Evolutionary conservation across 2,888 invertebrate species (phyloP).

Genomic region (Margaritifera margaritifera): DNA sequence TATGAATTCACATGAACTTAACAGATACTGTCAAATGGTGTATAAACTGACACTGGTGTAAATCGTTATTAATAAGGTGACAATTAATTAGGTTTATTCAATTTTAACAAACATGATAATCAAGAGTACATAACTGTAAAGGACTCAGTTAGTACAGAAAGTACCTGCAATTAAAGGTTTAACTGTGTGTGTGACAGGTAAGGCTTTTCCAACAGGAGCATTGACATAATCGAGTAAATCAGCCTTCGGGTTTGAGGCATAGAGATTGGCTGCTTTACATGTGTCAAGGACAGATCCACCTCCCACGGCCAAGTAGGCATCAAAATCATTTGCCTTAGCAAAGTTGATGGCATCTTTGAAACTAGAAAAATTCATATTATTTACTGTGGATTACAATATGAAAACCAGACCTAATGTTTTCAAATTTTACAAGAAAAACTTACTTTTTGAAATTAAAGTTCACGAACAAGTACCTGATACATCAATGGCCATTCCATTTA

Average conservation of each 20-base stretch:
- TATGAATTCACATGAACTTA: too few species aligned
- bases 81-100: too few species aligned
- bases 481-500: not conserved
- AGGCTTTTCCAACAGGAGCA: slow-evolving; percentile 87
- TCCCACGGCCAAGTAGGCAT: slow-evolving; percentile 88
- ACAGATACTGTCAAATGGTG: too few species aligned
- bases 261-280: slow-evolving; percentile 91
- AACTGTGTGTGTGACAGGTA: slow-evolving; percentile 81
- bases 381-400: too few species aligned
- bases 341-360: slow-evolving; percentile 84
- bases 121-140: too few species aligned
- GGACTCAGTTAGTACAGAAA: not conserved
- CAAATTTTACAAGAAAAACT: too few species aligned
- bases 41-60: too few species aligned
- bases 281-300: slow-evolving; percentile 95
- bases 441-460: too few species aligned
- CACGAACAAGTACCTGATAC: too few species aligned
- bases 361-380: slow-evolving; percentile 73
- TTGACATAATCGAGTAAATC: slow-evolving; percentile 91
- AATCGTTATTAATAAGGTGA: too few species aligned
- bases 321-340: slow-evolving; percentile 83
- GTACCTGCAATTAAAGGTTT: slow-evolving; percentile 89
- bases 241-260: slow-evolving; percentile 84
- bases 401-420: too few species aligned
- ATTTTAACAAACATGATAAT: too few species aligned